A percentile compares a stretch with the other conserved stretches of the same genome.
Evolutionary conservation across 2,888 invertebrate genomes (phyloP).

Genomic region (Callinectes sapidus): DNA sequence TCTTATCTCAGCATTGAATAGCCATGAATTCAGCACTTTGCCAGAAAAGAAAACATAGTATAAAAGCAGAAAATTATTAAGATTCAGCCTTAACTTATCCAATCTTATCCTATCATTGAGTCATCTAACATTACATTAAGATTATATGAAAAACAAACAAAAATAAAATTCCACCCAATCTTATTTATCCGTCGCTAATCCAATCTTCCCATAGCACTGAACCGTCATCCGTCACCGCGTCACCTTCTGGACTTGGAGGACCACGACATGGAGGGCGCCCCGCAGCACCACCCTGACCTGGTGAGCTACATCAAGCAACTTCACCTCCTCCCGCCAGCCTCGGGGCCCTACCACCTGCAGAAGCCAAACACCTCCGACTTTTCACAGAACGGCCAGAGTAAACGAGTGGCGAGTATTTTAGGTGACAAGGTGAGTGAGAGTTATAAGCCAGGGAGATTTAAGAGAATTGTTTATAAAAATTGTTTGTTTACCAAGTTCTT

Average conservation of each 20-base stretch:
- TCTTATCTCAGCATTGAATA: too few species aligned
- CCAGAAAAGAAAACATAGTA: too few species aligned
- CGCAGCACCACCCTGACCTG: slow-evolving; percentile 65
- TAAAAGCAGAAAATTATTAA: too few species aligned
- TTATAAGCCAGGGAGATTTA: not conserved
- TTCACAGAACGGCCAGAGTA: slow-evolving; percentile 71
- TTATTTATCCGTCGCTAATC: not conserved
- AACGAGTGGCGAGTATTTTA: slow-evolving; percentile 53
- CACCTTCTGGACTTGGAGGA: slow-evolving; percentile 55
- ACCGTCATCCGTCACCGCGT: slow-evolving; percentile 39
- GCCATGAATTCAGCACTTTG: too few species aligned
- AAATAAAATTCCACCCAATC: not conserved
- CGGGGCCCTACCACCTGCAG: slow-evolving; percentile 60
- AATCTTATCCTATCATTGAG: too few species aligned
- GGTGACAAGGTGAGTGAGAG: slow-evolving; percentile 55
- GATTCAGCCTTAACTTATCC: too few species aligned
- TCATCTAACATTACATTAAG: too few species aligned
- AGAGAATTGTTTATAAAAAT: not conserved
- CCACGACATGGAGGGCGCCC: slow-evolving; percentile 63
- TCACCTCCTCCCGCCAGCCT: slow-evolving; percentile 51
- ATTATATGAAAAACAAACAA: not conserved
- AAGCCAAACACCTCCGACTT: slow-evolving; percentile 54
- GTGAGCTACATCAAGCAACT: slow-evolving; percentile 64
- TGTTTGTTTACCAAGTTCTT: too few species aligned
- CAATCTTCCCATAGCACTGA: slow-evolving; percentile 15